These are phyloP conservation scores for Eurypyga helias DNA, from an alignment of 2,113 vertebrate species.

Conservation along the genomic window DNA sequence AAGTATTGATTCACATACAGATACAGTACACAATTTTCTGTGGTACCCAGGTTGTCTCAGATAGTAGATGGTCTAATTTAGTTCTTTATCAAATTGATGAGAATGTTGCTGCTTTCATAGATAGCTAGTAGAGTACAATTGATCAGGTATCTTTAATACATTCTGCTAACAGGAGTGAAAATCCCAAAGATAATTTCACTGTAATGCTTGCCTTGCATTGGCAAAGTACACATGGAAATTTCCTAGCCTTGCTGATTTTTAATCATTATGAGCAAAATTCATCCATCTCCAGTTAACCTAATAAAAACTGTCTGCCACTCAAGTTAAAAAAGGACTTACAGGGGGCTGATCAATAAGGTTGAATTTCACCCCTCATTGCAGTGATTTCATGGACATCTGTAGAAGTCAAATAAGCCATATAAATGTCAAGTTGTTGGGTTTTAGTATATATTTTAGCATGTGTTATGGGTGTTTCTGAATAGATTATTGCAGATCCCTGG, in stretches of 20 bases:
- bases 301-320: background rate
- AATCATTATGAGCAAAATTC: background rate
- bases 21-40: background rate
- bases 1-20: background rate
- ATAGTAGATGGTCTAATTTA: background rate
- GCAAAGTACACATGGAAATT: background rate
- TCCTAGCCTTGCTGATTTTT: background rate
- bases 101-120: background rate
- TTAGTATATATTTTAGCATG: background rate
- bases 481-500: background rate
- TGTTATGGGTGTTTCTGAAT: background rate
- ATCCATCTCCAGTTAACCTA: background rate
- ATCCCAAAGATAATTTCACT: background rate
- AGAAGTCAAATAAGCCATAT: background rate
- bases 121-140: background rate
- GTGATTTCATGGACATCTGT: background rate
- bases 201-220: background rate
- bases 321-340: background rate
- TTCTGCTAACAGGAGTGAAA: background rate
- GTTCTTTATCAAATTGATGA: background rate
- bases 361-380: background rate
- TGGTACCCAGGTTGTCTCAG: background rate
- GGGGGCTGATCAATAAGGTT: background rate
- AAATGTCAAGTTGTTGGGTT: background rate
- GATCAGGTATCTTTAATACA: background rate